Evolutionary conservation across 2,888 invertebrate species (phyloP), one percentile per base, ranked within the genome.

Genomic region (Acronicta alni): DNA sequence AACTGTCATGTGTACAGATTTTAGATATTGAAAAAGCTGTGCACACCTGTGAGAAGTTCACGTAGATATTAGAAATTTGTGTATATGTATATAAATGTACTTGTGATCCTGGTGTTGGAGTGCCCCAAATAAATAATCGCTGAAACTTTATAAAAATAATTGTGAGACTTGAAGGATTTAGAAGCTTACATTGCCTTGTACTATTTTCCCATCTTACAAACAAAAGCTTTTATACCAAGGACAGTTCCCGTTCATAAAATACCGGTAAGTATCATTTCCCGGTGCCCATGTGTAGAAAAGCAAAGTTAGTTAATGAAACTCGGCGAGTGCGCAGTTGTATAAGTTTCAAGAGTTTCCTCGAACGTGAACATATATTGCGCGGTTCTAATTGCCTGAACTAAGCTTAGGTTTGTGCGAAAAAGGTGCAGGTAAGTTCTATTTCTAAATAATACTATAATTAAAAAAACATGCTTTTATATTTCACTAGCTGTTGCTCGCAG

Each of bases 271-370:
- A 5, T 8, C n/a, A 30, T 18, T 47, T 48, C 16, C 30, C 23
- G 12, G 15, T 48, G 17, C 26, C 43, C 43, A 37, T 39, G 42
- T 47, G 57, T 52, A 20, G 54, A 23, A 51, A 48, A 64, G 48
- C 39, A 43, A 72, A 72, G 69, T 68, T 69, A 17, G 30, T 14
- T 60, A 72, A 72, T 72, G 52, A 72, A 71, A 72, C 57, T 30
- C 35, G 16, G 17, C 38, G 20, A 16, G 38, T 20, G 35, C 56
- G 45, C 57, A 64, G 57, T 67, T 49, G 16, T 30, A 37, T 10
- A 68, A 72, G 57, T 72, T 72, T 57, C 65, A 72, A 60, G 73
- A 49, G 20, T 26, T 17, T 12, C 23, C 23, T 23, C 23, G 43
- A 42, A 47, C 54, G 32, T 15, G 15, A 45, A 61, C 61, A 67